These are phyloP conservation scores for Acanthopleura granulata DNA, from an alignment of 2,888 invertebrate species.

Conservation along the genomic window DNA sequence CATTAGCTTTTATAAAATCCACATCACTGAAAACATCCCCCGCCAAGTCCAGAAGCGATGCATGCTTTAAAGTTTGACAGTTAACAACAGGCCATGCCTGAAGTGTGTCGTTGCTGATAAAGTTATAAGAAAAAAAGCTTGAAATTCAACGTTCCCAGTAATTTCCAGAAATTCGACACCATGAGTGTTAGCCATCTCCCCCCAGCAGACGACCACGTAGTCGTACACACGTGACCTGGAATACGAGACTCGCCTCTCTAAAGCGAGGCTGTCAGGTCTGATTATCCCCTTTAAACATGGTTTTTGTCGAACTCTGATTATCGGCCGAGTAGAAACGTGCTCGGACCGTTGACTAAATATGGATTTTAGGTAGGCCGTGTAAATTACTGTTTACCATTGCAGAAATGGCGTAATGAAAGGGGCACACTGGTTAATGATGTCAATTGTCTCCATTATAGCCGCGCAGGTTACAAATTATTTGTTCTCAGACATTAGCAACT, in stretches of 20 bases:
- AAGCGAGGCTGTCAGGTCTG: conserved; percentile 4
- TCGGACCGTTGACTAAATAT: background rate
- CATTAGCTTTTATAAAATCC: too few relatives aligned
- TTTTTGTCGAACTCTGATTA: background rate
- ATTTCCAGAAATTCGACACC: too few relatives aligned
- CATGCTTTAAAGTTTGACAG: too few relatives aligned
- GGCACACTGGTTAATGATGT: background rate
- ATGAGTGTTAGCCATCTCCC: too few relatives aligned
- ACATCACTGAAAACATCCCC: too few relatives aligned
- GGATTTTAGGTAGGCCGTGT: background rate
- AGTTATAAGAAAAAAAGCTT: too few relatives aligned
- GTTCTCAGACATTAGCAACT: background rate
- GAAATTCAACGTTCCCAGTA: too few relatives aligned
- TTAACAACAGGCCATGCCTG: too few relatives aligned
- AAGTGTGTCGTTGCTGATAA: too few relatives aligned
- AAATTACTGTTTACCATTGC: conserved; percentile 1
- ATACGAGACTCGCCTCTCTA: conserved; percentile 8
- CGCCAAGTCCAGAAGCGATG: too few relatives aligned
- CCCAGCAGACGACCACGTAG: background rate
- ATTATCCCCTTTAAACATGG: conserved; percentile 8
- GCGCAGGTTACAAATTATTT: background rate
- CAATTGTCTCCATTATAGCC: background rate
- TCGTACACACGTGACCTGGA: conserved; percentile 6
- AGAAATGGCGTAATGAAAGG: conserved; percentile 1
- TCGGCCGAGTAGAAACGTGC: background rate